These are phyloP conservation scores for Megamerina dolium DNA, from an alignment of 2,888 invertebrate species.

Conservation along the genomic window DNA sequence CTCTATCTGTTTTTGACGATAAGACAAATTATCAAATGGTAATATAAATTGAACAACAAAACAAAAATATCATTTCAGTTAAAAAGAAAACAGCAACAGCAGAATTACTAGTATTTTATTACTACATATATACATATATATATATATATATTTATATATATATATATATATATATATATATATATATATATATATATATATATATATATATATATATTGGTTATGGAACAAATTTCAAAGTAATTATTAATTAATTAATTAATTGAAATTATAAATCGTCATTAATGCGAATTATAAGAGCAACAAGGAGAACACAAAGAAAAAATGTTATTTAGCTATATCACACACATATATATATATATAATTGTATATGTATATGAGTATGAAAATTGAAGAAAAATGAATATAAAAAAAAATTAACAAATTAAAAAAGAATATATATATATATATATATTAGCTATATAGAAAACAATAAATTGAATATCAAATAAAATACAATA, in stretches of 20 bases:
- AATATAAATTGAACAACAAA: no score
- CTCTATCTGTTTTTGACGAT: no score
- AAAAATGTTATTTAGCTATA: slow-evolving; percentile 6
- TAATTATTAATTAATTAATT: neutral
- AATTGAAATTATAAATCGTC: slow-evolving; percentile 3
- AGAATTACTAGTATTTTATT: no score
- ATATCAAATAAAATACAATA: slow-evolving; percentile 1
- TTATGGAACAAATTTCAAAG: neutral
- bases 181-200: slow-evolving; percentile 2
- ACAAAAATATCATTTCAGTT: no score
- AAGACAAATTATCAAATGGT: no score
- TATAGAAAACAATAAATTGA: neutral
- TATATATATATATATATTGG: neutral
- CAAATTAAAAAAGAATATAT: slow-evolving; percentile 3
- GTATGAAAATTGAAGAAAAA: slow-evolving; percentile 1
- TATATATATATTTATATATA: no score
- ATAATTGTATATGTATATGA: no score
- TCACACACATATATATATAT: no score
- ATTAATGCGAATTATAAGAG: no score
- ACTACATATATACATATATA: no score
- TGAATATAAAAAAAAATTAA: neutral
- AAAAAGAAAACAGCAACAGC: no score
- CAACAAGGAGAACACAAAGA: slow-evolving; percentile 2
- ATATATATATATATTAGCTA: slow-evolving; percentile 3
- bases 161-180: no score